These are phyloP conservation scores for Trichonephila clavipes DNA, from an alignment of 1,140 invertebrate species.

Conservation along the genomic window DNA sequence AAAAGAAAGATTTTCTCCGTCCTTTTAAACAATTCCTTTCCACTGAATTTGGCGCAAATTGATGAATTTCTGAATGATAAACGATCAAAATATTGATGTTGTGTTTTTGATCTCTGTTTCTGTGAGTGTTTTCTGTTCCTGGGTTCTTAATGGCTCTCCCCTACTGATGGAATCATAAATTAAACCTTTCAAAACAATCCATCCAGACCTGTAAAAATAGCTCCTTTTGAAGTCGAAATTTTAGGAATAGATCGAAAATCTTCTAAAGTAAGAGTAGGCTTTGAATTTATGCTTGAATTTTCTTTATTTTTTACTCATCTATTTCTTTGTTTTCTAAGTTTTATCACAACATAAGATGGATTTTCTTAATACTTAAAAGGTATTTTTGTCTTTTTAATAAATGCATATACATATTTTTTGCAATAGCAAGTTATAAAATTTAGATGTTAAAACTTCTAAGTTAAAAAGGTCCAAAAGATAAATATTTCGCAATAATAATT, in stretches of 20 bases:
- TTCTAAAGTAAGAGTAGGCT: no score
- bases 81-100: conserved; percentile 27
- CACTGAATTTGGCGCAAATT: background rate
- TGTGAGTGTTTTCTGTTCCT: background rate
- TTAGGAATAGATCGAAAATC: background rate
- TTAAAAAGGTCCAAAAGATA: no score
- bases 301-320: no score
- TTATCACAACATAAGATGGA: no score
- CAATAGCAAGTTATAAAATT: no score
- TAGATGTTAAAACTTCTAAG: no score
- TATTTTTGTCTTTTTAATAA: no score
- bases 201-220: background rate
- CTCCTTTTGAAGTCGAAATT: background rate
- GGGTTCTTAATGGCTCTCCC: background rate
- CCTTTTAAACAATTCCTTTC: background rate
- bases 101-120: conserved; percentile 17
- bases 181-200: background rate
- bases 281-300: no score
- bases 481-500: no score
- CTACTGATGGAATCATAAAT: background rate
- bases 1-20: background rate
- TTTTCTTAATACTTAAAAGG: no score
- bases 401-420: no score
- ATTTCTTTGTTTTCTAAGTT: no score
- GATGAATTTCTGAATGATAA: conserved; percentile 47